Conservation (phyloP, 2,113 vertebrate species). For the Xenopus tropicalis region DNA sequence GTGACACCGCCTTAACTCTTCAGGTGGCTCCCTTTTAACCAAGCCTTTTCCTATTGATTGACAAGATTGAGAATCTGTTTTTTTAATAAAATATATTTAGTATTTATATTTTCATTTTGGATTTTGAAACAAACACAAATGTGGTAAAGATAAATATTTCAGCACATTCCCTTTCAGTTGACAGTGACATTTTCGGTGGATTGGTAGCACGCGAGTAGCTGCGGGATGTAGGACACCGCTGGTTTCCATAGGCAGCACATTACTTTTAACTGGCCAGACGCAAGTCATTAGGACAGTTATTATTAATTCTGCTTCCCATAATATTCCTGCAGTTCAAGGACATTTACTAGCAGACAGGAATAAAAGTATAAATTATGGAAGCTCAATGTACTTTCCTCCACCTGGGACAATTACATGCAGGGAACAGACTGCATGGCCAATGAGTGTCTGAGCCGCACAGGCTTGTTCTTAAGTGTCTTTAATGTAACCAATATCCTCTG, state of each 20-base stretch:
- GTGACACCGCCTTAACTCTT: no score
- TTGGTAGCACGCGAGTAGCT: background rate
- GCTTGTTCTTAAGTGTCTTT: background rate
- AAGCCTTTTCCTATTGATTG: no score
- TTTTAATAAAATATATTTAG: no score
- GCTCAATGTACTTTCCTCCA: slow-evolving; percentile 1
- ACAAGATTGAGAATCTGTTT: no score
- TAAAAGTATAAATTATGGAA: slow-evolving; percentile 31
- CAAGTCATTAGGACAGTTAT: background rate
- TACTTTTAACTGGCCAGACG: slow-evolving; percentile 11
- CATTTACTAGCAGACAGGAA: slow-evolving; percentile 26
- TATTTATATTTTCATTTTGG: no score
- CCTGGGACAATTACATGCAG: slow-evolving; percentile 15
- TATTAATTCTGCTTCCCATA: slow-evolving; percentile 30
- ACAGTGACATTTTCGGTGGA: slow-evolving; percentile 31
- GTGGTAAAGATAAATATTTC: no score
- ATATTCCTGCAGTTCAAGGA: slow-evolving; percentile 32
- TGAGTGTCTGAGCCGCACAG: slow-evolving; percentile 1
- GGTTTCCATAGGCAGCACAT: background rate
- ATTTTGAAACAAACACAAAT: no score
- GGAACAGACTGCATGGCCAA: slow-evolving; percentile 24
- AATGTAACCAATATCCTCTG: background rate
- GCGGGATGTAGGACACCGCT: background rate
- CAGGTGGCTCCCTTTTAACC: no score
- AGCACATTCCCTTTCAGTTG: slow-evolving; percentile 46